Base-by-base conservation (phyloP, 2,113 vertebrate species). In the Australoheros scitulus region DNA sequence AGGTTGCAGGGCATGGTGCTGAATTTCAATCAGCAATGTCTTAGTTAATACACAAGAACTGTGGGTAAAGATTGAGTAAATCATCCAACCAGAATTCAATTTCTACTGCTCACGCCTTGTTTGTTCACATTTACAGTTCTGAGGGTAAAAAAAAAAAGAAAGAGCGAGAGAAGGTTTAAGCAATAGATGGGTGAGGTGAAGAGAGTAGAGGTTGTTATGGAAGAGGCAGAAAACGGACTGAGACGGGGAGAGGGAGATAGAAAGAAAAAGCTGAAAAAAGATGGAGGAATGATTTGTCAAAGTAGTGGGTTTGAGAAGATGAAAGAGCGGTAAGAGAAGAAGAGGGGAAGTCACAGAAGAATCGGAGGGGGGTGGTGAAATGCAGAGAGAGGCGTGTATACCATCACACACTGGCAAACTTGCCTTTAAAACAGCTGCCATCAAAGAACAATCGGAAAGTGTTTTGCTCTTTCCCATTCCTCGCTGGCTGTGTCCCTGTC, bases 21-120 rank as follows among this genome's bases (percentile, higher is more conserved):
- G 88, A 86, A 93, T 94, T 91, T 92, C 88, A 93, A 89, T 91
- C 80, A 76, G 61, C 7, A 24, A 63, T 3, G 41, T 85, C 85
- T 90, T 91, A 83, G 87, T 91, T 93, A 90, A 90, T 68, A 83
- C 77, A 80, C 61, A 52, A 34, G 59, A 82, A 74, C 22, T 15
- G 56, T 70, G 58, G 43, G 47, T 68, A 81, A 79, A 84, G 80
- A 85, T 18, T 63, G 85, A 90, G 79, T 78, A 76, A 87, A 84
- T 83, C 84, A 79, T 61, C 83, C 79, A 68, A 83, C 34, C 79
- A 56, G 76, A 88, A 91, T 89, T 88, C 80, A 79, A 87, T 93
- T 90, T 87, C 65, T 79, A n/a, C 64, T 15, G 26, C 72, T 80
- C n/a, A 11, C 7, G 15, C 60, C 79, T 55, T 82, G 82, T 84